phyloP scores from a whole-genome alignment of 2,797 vertebrate species.

The Intellagama lesueurii region DNA sequence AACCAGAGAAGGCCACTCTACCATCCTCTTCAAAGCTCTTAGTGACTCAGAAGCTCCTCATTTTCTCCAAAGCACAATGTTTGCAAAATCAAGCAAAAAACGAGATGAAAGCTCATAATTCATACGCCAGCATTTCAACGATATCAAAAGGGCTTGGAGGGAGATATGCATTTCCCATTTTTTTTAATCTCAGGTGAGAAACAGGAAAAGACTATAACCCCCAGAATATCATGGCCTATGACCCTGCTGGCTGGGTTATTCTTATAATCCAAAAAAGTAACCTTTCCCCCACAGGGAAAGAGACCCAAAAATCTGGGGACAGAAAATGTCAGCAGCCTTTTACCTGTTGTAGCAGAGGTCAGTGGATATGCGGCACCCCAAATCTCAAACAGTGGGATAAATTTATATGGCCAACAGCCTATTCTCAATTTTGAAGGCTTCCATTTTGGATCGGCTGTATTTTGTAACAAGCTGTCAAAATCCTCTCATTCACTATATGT shows the following conservation, averaged over 20 bases:
- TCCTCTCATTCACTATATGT: neutral
- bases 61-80: neutral
- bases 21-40: neutral
- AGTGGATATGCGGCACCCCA: neutral
- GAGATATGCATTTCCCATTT: too few species aligned
- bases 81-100: too few species aligned
- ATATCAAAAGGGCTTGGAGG: too few species aligned
- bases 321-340: neutral
- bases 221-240: too few species aligned
- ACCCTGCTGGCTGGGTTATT: too few species aligned
- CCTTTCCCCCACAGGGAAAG: neutral
- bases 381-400: neutral
- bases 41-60: neutral
- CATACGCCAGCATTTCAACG: too few species aligned
- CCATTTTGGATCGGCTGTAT: neutral
- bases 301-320: neutral
- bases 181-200: too few species aligned
- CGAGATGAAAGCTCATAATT: too few species aligned
- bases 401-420: neutral
- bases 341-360: neutral
- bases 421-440: neutral
- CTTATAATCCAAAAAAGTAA: too few species aligned
- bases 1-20: neutral
- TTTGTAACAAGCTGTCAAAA: neutral
- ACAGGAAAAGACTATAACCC: too few species aligned